phyloP scores from a whole-genome alignment of 2,113 vertebrate species.

The Lamprologus lemairii region DNA sequence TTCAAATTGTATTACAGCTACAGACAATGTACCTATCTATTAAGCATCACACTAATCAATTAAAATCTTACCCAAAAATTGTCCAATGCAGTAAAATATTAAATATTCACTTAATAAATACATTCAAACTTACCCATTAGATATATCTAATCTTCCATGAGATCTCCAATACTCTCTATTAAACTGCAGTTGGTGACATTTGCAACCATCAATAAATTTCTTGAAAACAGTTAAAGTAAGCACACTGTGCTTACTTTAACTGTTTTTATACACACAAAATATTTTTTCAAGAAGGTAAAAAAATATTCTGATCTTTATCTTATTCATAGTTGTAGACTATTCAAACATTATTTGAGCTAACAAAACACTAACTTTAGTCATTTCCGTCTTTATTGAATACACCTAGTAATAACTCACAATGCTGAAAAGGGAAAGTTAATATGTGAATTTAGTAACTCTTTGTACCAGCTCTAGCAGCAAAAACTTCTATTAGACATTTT shows the following conservation, averaged over 20 bases:
- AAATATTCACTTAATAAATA: neutral
- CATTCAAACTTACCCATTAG: neutral
- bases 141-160: neutral
- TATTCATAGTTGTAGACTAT: neutral
- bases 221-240: neutral
- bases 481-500: neutral
- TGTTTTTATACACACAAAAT: neutral
- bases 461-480: neutral
- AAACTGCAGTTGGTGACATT: neutral
- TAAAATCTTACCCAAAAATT: neutral
- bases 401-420: neutral
- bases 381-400: neutral
- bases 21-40: neutral
- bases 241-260: neutral
- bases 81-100: neutral
- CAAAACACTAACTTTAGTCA: neutral
- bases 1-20: neutral
- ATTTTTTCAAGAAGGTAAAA: neutral
- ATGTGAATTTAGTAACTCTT: neutral
- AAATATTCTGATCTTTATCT: neutral
- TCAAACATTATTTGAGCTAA: neutral
- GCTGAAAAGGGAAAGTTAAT: neutral
- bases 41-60: neutral
- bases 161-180: neutral
- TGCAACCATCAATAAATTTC: neutral